Conservation (phyloP, 2,113 vertebrate genomes). For the Scopus umbretta region DNA sequence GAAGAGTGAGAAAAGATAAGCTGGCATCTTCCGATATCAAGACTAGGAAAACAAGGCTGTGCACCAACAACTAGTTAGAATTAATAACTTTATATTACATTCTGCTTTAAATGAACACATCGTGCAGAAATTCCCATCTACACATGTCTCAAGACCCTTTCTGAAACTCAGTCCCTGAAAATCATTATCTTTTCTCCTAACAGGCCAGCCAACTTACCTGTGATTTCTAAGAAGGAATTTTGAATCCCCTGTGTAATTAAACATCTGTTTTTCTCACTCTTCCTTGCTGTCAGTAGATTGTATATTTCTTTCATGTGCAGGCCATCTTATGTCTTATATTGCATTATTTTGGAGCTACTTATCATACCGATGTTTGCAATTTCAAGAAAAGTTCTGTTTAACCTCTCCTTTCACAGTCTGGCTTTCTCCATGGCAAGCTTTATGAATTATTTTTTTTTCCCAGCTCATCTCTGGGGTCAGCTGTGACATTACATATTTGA, state of each 20-base stretch:
- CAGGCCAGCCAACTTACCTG: not conserved
- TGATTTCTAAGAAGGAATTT: not conserved
- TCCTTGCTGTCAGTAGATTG: not conserved
- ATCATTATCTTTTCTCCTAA: not conserved
- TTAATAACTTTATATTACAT: not conserved
- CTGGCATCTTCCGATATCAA: not conserved
- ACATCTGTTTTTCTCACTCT: not conserved
- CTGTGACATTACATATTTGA: not conserved
- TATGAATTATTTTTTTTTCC: not conserved
- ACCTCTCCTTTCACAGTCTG: not conserved
- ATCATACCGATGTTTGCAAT: not conserved
- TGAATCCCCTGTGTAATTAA: not conserved
- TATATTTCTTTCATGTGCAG: not conserved
- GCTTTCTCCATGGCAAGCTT: not conserved
- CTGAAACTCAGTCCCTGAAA: not conserved
- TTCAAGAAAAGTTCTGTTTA: not conserved
- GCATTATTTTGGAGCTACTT: not conserved
- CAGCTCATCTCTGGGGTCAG: not conserved
- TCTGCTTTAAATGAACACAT: not conserved
- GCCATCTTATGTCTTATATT: not conserved
- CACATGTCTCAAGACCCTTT: not conserved
- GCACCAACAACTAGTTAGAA: not conserved
- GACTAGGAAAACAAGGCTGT: not conserved
- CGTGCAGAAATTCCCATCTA: rapidly evolving
- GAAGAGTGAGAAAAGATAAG: not conserved